These are phyloP conservation scores for Sternotherus odoratus DNA, from an alignment of 2,797 vertebrate species.

Conservation along the genomic window DNA sequence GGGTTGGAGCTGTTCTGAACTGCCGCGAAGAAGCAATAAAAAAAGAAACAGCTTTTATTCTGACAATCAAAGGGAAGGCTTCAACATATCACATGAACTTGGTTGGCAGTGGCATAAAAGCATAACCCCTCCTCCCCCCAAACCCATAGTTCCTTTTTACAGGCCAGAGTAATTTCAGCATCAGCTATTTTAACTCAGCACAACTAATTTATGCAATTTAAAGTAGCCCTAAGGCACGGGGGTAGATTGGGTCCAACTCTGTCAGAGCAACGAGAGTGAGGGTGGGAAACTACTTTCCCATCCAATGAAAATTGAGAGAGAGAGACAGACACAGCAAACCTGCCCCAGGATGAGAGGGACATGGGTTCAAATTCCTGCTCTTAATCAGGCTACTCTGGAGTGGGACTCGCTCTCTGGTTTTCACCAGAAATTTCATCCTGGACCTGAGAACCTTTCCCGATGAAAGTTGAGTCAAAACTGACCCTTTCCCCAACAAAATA, in stretches of 20 bases:
- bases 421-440: not conserved
- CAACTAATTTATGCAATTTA: not conserved
- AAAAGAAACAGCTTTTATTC: conserved; percentile 66
- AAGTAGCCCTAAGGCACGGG: not conserved
- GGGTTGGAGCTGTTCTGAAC: conserved; percentile 65
- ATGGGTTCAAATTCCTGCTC: not conserved
- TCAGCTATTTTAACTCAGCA: not conserved
- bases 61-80: conserved; percentile 68
- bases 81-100: not conserved
- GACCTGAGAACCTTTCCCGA: not conserved
- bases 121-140: too few relatives aligned
- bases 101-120: conserved; percentile 58
- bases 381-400: not conserved
- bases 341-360: not conserved
- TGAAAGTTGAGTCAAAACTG: not conserved
- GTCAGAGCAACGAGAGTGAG: not conserved
- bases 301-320: not conserved
- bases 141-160: conserved; percentile 33
- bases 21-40: not conserved
- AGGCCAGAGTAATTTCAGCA: not conserved
- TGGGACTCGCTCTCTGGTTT: not conserved
- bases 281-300: not conserved
- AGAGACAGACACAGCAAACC: not conserved
- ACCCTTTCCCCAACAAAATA: not conserved
- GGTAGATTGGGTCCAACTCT: not conserved